Evolutionary conservation across 2,113 vertebrate genomes (phyloP).

Genomic region (Hypomesus transpacificus): DNA sequence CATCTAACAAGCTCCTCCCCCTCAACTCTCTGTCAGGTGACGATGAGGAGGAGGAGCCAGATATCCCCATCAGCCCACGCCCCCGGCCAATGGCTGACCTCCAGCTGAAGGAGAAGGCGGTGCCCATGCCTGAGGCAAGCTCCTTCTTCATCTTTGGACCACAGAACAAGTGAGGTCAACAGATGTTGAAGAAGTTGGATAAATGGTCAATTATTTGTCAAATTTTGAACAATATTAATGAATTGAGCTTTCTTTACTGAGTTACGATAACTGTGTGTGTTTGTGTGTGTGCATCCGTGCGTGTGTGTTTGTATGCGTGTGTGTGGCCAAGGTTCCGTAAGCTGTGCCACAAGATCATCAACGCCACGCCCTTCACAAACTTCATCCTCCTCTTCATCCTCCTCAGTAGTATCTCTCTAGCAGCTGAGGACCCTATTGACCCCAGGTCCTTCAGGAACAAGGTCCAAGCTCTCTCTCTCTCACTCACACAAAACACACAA

Average conservation of each 20-base stretch:
- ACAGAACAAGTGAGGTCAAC: conserved; percentile 85
- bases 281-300: not conserved
- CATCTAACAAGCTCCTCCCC: not conserved
- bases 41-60: conserved; percentile 94
- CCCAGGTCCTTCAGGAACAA: conserved; percentile 87
- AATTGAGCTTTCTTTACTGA: not conserved
- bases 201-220: not conserved
- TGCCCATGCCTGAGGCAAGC: conserved; percentile 93
- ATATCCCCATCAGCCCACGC: conserved; percentile 88
- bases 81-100: conserved; percentile 94
- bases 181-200: not conserved
- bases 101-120: conserved; percentile 94
- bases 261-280: not conserved
- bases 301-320: not conserved
- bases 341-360: conserved; percentile 90
- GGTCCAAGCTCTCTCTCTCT: conserved; percentile 60
- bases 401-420: conserved; percentile 94
- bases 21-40: conserved; percentile 73
- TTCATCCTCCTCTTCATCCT: conserved; percentile 97
- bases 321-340: conserved; percentile 79
- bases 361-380: conserved; percentile 96
- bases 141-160: conserved; percentile 97
- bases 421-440: conserved; percentile 94
- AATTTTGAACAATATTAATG: not conserved
- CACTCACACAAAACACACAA: not conserved